Percentiles rank a stretch among this genome's conserved stretches.
phyloP scores from a whole-genome alignment of 2,888 invertebrate species.

The Venusia cambrica region DNA sequence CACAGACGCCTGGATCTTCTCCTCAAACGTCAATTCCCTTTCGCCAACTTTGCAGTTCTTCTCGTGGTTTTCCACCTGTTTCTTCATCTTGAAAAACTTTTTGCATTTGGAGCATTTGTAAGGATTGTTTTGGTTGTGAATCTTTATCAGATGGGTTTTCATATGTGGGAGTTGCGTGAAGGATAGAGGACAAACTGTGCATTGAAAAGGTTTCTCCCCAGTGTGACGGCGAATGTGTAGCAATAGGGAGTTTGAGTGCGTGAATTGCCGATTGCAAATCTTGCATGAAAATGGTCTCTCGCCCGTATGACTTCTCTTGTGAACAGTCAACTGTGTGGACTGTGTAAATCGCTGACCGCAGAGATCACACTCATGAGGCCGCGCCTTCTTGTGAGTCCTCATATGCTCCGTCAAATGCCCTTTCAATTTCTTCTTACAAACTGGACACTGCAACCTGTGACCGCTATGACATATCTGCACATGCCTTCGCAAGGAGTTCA shows the following conservation, averaged over 20 bases:
- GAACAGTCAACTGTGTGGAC: slow-evolving; percentile 91
- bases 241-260: slow-evolving; percentile 92
- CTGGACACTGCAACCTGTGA: slow-evolving; percentile 88
- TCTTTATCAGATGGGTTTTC: slow-evolving; percentile 93
- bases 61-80: slow-evolving; percentile 84
- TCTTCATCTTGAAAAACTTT: slow-evolving; percentile 88
- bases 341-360: slow-evolving; percentile 91
- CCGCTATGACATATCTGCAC: slow-evolving; percentile 88
- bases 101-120: slow-evolving; percentile 89
- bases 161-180: slow-evolving; percentile 93
- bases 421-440: slow-evolving; percentile 90
- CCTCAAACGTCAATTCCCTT: slow-evolving; percentile 44
- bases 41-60: slow-evolving; percentile 66
- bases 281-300: slow-evolving; percentile 91
- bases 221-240: slow-evolving; percentile 91
- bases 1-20: slow-evolving; percentile 45
- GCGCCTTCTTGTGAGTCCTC: slow-evolving; percentile 88
- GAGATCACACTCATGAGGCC: slow-evolving; percentile 88
- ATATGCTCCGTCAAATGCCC: slow-evolving; percentile 92
- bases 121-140: slow-evolving; percentile 89
- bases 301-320: slow-evolving; percentile 91
- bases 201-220: slow-evolving; percentile 91
- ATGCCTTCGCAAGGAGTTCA: slow-evolving; percentile 88
- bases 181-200: slow-evolving; percentile 85
- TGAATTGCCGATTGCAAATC: slow-evolving; percentile 89